Evolutionary conservation across 2,888 invertebrate genomes (phyloP).

Genomic region (Koerneria pararmatus): DNA sequence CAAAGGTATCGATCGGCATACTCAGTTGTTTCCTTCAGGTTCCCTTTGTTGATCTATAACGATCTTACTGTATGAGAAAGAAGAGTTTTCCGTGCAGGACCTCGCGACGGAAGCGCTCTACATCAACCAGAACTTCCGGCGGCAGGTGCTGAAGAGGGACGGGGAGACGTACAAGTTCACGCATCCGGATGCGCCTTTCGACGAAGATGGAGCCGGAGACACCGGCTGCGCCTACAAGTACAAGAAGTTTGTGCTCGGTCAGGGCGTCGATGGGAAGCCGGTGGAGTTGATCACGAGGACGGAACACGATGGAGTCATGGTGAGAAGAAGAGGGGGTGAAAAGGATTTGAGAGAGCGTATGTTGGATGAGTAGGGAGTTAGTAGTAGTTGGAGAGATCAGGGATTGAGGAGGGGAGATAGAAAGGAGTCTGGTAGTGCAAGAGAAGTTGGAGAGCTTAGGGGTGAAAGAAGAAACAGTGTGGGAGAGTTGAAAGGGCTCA

Average conservation of each 20-base stretch:
- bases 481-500: no score
- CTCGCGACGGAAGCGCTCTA: constrained; percentile 95
- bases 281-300: constrained; percentile 78
- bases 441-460: no score
- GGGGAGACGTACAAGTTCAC: constrained; percentile 26
- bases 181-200: constrained; percentile 39
- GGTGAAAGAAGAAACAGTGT: no score
- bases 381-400: no score
- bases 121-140: constrained; percentile 98
- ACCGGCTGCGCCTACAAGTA: constrained; percentile 48
- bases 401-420: no score
- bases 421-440: no score
- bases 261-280: constrained; percentile 71
- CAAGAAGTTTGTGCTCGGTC: constrained; percentile 85
- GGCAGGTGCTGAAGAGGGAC: constrained; percentile 81
- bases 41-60: no score
- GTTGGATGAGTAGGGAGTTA: not conserved
- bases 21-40: no score
- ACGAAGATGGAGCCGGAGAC: constrained; percentile 44
- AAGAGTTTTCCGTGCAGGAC: constrained; percentile 27
- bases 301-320: constrained; percentile 87
- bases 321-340: no score
- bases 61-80: no score
- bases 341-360: no score
- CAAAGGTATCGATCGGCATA: no score